Evolutionary conservation across 2,888 invertebrate genomes (phyloP).

Genomic region (Melipona bicolor): DNA sequence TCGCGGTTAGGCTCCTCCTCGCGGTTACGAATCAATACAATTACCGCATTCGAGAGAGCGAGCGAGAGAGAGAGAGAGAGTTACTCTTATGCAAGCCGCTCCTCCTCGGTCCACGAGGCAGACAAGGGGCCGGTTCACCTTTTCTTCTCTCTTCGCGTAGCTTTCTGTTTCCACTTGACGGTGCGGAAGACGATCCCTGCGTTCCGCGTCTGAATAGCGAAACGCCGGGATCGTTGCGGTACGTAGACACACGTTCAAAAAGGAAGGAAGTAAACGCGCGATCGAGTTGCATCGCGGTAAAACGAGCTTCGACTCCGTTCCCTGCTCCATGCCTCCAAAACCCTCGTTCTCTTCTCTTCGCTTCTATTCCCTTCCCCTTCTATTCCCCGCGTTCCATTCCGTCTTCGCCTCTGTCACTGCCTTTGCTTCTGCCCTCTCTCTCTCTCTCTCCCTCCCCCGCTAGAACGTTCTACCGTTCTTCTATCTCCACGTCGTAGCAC

Average conservation of each 20-base stretch:
- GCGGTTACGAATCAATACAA: conserved; percentile 58
- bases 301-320: conserved; percentile 46
- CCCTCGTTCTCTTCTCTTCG: neutral
- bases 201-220: conserved; percentile 63
- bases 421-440: neutral
- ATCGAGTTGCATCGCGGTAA: conserved; percentile 64
- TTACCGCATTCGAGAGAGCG: conserved; percentile 55
- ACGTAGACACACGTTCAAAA: conserved; percentile 45
- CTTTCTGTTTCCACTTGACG: conserved; percentile 67
- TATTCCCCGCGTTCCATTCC: neutral
- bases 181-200: conserved; percentile 64
- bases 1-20: conserved; percentile 28
- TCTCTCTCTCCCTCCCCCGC: neutral
- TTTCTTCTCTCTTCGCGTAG: conserved; percentile 49
- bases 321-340: neutral
- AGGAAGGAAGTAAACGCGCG: conserved; percentile 52
- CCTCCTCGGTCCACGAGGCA: neutral
- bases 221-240: conserved; percentile 46
- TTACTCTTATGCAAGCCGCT: conserved; percentile 52
- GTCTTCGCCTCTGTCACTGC: neutral
- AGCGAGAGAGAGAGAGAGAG: conserved; percentile 22
- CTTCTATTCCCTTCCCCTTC: neutral
- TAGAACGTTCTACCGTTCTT: neutral
- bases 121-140: conserved; percentile 31
- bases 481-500: neutral